Conservation (phyloP, 2,113 vertebrate species). For the Pao palembangensis region DNA sequence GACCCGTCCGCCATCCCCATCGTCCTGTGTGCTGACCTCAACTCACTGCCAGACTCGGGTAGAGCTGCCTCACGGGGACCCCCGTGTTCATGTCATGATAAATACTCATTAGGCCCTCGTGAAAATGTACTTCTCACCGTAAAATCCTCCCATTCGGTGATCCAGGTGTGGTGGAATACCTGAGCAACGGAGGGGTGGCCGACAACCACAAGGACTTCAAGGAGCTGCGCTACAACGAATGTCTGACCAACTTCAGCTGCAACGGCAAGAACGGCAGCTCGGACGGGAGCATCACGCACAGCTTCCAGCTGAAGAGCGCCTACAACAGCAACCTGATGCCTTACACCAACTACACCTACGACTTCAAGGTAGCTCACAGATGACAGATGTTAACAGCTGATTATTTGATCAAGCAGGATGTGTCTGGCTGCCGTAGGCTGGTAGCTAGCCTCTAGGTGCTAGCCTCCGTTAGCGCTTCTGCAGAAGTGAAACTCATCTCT, state of each 20-base stretch:
- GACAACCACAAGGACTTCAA: slow-evolving; percentile 99
- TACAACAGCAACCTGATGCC: slow-evolving; percentile 97
- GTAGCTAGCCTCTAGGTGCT: too few species aligned
- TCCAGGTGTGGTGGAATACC: slow-evolving; percentile 95
- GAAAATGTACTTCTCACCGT: not conserved
- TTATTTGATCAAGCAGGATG: too few species aligned
- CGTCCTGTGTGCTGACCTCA: slow-evolving; percentile 98
- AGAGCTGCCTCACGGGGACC: slow-evolving; percentile 18
- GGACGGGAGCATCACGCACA: slow-evolving; percentile 92
- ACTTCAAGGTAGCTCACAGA: slow-evolving; percentile 86
- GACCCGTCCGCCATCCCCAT: slow-evolving; percentile 90
- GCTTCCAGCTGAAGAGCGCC: slow-evolving; percentile 97
- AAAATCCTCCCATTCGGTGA: not conserved
- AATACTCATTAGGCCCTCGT: not conserved
- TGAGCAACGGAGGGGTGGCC: slow-evolving; percentile 93
- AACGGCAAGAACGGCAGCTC: slow-evolving; percentile 88
- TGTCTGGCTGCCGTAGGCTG: too few species aligned
- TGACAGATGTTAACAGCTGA: too few species aligned
- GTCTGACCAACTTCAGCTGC: slow-evolving; percentile 98
- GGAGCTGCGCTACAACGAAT: slow-evolving; percentile 94
- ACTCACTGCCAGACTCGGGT: slow-evolving; percentile 98
- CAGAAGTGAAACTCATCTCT: too few species aligned
- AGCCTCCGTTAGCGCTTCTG: too few species aligned
- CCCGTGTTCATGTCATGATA: too few species aligned
- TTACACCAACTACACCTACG: slow-evolving; percentile 99